Conservation (phyloP, 2,113 vertebrate species). For the Rynchops niger region DNA sequence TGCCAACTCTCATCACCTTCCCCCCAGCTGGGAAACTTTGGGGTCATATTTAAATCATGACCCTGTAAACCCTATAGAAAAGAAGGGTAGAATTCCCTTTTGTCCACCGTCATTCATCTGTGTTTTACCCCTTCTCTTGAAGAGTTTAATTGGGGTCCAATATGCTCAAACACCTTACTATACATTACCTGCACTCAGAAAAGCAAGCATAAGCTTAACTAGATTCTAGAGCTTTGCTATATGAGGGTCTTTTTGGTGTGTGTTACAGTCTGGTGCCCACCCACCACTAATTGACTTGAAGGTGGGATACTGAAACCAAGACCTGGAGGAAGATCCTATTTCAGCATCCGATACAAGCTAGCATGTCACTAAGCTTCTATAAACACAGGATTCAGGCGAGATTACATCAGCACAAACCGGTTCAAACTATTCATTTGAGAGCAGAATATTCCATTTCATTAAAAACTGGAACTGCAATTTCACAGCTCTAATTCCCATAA, state of each 20-base stretch:
- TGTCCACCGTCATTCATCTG: not conserved
- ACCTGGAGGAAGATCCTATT: not conserved
- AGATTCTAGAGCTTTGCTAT: not conserved
- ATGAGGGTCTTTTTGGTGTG: not conserved
- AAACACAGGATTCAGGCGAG: not conserved
- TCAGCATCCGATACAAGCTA: not conserved
- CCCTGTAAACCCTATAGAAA: not conserved
- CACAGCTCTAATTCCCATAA: not conserved
- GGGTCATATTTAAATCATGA: not conserved
- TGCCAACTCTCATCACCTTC: not conserved
- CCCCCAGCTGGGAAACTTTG: not conserved
- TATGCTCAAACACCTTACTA: not conserved
- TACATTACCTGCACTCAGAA: not conserved
- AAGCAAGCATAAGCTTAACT: not conserved
- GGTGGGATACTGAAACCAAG: not conserved
- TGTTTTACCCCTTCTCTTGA: not conserved
- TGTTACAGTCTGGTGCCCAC: not conserved
- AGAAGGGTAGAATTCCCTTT: not conserved
- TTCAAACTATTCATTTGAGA: not conserved
- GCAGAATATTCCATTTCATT: conserved; percentile 1
- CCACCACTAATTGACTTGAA: not conserved
- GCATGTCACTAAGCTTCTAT: not conserved
- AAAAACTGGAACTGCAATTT: conserved; percentile 14
- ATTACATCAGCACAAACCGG: conserved; percentile 7
- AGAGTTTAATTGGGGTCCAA: not conserved